Percentiles rank a stretch among this genome's conserved stretches.
These are phyloP conservation scores for Congeria kusceri DNA, from an alignment of 2,888 invertebrate genomes.

Conservation along the genomic window DNA sequence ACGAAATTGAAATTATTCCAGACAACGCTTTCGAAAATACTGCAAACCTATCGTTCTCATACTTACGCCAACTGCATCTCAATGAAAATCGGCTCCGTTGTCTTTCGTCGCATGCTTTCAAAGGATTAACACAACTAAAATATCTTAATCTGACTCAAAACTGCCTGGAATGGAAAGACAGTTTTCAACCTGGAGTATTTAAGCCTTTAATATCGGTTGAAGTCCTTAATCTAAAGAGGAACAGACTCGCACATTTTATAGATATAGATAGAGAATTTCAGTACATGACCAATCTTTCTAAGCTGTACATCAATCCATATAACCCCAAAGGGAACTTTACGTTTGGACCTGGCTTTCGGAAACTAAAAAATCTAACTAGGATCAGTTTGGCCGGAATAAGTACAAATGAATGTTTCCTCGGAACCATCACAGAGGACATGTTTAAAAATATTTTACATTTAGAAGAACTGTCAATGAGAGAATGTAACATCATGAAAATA, in stretches of 20 bases:
- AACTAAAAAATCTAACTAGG: constrained; percentile 12
- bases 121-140: neutral
- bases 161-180: neutral
- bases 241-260: constrained; percentile 15
- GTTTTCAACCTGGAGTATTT: constrained; percentile 23
- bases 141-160: constrained; percentile 34
- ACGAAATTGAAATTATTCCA: neutral
- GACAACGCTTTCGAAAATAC: neutral
- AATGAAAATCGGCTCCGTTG: neutral
- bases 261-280: constrained; percentile 6
- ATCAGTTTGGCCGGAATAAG: constrained; percentile 22
- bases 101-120: constrained; percentile 21
- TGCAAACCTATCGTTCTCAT: neutral
- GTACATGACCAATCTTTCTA: constrained; percentile 5
- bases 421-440: constrained; percentile 9
- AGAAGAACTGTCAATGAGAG: constrained; percentile 14
- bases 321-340: constrained; percentile 5
- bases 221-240: constrained; percentile 22
- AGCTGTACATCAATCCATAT: constrained; percentile 8
- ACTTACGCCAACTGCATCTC: neutral
- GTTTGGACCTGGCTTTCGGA: constrained; percentile 28
- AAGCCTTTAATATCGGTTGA: constrained; percentile 13
- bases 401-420: neutral
- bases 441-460: constrained; percentile 32
- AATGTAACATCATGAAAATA: constrained; percentile 30